Evolutionary conservation across 2,113 vertebrate genomes (phyloP).

Genomic region (Tautogolabrus adspersus): DNA sequence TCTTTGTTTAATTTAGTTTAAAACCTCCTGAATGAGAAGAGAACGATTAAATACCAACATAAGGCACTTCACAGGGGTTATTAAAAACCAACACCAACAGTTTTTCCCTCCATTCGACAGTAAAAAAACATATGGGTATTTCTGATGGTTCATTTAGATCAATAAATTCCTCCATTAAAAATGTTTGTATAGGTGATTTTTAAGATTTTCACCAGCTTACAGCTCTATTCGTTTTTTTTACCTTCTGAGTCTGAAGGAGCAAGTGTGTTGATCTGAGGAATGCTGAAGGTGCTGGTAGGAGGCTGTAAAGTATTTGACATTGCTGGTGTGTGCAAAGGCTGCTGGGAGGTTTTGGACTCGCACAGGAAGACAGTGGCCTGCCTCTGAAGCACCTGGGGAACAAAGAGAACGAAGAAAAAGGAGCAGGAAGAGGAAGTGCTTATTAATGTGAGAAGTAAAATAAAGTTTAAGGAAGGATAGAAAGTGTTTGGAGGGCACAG

Average conservation of each 20-base stretch:
- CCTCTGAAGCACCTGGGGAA: constrained; percentile 85
- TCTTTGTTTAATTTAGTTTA: constrained; percentile 29
- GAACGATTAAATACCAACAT: background rate
- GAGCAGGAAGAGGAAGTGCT: background rate
- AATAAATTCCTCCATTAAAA: background rate
- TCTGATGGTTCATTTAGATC: background rate
- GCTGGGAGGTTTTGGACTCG: constrained; percentile 81
- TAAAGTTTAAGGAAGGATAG: background rate
- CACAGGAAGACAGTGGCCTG: constrained; percentile 93
- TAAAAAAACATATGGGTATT: background rate
- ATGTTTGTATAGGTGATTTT: background rate
- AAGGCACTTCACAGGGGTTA: background rate
- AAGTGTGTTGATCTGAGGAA: constrained; percentile 72
- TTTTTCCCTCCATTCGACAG: background rate
- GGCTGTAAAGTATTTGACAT: constrained; percentile 60
- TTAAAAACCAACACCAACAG: background rate
- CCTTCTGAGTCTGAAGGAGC: constrained; percentile 66
- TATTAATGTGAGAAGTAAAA: background rate
- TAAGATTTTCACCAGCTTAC: background rate
- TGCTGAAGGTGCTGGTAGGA: constrained; percentile 58
- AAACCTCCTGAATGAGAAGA: constrained; percentile 6
- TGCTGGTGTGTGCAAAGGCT: constrained; percentile 76
- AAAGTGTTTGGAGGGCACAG: background rate
- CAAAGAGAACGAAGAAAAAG: background rate
- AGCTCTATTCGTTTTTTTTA: constrained; percentile 20